These are phyloP conservation scores for Micrasema longulum DNA, from an alignment of 1,140 invertebrate species.

Conservation along the genomic window DNA sequence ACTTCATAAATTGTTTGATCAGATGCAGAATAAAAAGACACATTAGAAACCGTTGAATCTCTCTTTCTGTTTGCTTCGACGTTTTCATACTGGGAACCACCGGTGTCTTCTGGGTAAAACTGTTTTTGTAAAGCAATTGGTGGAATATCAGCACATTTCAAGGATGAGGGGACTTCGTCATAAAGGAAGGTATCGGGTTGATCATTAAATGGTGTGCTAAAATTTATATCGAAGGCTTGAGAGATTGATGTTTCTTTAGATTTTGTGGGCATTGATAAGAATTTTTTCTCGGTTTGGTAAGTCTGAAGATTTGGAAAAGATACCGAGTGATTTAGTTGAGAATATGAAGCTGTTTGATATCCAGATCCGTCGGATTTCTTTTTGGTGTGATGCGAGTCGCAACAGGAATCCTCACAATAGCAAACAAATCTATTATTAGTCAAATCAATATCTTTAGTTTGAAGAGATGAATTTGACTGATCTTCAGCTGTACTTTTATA, in stretches of 20 bases:
- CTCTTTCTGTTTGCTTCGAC: background rate
- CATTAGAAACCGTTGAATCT: background rate
- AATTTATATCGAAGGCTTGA: conserved; percentile 10
- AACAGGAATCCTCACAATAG: conserved; percentile 62
- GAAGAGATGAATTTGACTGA: background rate
- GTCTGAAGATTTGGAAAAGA: conserved; percentile 45
- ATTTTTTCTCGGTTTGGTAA: background rate
- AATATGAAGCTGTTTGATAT: conserved; percentile 31
- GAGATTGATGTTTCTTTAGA: background rate
- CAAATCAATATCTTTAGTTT: background rate
- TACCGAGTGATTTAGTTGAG: conserved; percentile 39
- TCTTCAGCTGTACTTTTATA: background rate
- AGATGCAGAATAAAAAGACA: conserved; percentile 37
- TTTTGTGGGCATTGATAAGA: background rate
- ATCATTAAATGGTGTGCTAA: conserved; percentile 20
- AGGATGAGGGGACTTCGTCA: conserved; percentile 6
- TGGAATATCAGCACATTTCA: conserved; percentile 3
- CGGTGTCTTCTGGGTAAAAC: background rate
- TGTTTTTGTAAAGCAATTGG: background rate
- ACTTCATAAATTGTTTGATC: conserved; percentile 7
- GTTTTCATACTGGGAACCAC: background rate
- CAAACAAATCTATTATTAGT: conserved; percentile 59
- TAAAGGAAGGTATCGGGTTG: conserved; percentile 4
- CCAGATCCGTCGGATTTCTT: background rate
- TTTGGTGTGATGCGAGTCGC: conserved; percentile 60